phyloP scores from a whole-genome alignment of 2,113 vertebrate genomes.

The Megaptera novaeangliae region DNA sequence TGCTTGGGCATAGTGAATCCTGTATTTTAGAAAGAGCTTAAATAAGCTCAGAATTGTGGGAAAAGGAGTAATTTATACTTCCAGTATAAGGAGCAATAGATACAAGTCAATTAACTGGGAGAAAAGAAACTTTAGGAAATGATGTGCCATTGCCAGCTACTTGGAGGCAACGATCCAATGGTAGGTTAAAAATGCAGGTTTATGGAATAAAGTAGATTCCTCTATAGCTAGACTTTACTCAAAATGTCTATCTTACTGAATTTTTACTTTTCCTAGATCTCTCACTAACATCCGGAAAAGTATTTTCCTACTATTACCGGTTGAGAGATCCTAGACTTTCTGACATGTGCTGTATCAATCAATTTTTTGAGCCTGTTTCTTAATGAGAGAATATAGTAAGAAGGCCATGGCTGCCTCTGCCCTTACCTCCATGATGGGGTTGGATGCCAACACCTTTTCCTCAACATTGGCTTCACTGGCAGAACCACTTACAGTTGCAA shows the following conservation, averaged over 20 bases:
- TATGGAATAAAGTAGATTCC: not conserved
- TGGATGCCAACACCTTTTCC: constrained; percentile 97
- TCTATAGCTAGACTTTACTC: not conserved
- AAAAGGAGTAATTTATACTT: not conserved
- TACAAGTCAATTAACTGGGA: not conserved
- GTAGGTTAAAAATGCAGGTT: not conserved
- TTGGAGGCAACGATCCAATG: not conserved
- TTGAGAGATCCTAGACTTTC: not conserved
- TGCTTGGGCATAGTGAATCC: not conserved
- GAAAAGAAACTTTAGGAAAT: not conserved
- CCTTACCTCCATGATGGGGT: constrained; percentile 99
- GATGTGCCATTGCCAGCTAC: not conserved
- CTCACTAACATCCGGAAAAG: not conserved
- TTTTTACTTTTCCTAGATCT: not conserved
- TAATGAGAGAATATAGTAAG: not conserved
- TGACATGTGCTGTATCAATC: not conserved
- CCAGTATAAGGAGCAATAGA: not conserved
- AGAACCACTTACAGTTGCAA: constrained; percentile 96
- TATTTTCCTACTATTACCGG: not conserved
- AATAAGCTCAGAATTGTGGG: not conserved
- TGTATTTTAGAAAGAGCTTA: not conserved
- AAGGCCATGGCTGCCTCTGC: not conserved
- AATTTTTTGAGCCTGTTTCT: not conserved
- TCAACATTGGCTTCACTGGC: constrained; percentile 96
- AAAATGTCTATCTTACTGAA: not conserved